Base-by-base conservation (phyloP, 2,888 invertebrate genomes). In the Eupithecia dodoneata region DNA sequence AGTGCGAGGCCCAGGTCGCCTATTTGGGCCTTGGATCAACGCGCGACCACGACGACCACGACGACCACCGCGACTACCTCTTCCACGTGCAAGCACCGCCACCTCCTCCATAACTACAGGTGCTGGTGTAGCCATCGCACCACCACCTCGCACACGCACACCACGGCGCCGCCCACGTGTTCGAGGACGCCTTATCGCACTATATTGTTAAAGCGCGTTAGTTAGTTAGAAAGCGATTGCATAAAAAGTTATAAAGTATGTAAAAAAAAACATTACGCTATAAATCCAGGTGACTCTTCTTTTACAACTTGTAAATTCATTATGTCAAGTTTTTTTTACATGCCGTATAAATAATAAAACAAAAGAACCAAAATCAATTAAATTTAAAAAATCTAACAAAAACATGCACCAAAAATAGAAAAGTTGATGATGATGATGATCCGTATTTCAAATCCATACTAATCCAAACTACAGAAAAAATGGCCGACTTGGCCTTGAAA, bases 141-240 rank as follows among this genome's bases (percentile, higher is more conserved):
- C 65, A 45, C 70, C 70, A 70, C 70, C 70, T 49, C 70, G 70
- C 70, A 47, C 47, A 70, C 18, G 47, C 30, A 70, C 70, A 70
- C 70, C 70, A 47, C 70, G 49, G 30, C 47, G 70, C 70, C 47
- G 70, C n/a, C 70, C 70, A 18, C 70, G 47, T 49, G 47, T 47
- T n/a, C 70, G 70, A 18, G 70, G 70, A 70, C 70, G 69, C 69
- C 69, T 69, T 69, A 63, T 63, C 59, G 59, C 59, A 63, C 59
- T 66, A 66, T 66, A 66, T 66, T 42, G 66, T 66, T 66, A 66
- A 66, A 66, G 66, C 66, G 66, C 66, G 66, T 66, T 66, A 41
- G 66, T 66, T 66, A 66, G 66, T 2, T 44, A 44, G 2, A 66
- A 66, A 66, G 42, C 66, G 66, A 66, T 66, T 66, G 42, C 66